Base-by-base conservation (phyloP, 2,113 vertebrate genomes). In the Ptychochromis oligacanthus region DNA sequence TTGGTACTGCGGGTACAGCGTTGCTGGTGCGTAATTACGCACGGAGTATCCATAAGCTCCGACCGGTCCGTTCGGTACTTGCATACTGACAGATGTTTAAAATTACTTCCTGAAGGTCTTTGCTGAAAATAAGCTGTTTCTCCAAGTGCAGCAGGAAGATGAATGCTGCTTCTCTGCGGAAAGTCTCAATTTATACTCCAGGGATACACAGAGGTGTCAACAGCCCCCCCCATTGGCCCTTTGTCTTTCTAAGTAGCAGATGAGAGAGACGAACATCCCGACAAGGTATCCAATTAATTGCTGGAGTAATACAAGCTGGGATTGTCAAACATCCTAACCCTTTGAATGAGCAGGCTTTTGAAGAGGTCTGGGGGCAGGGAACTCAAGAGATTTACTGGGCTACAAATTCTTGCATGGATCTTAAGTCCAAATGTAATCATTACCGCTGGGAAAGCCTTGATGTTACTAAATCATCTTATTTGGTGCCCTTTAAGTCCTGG, bases 241-340 rank as follows among this genome's bases (percentile, higher is more conserved):
- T 96, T 95, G 93, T 96, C 94, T 94, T 95, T 94, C 89, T 93
- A 93, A 94, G 94, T 80, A 93, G 90, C 91, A 95, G 93, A 95
- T 96, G 95, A 96, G 95, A 94, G 94, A 92, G 93, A 83, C 88
- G 93, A 95, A 94, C 93, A 94, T 94, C 92, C 91, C 94, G 88
- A 95, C 94, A 95, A 95, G 92, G 93, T 91, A 94, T 96, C 95
- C 95, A 95, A 96, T 96, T 96, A 96, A 96, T 95, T 95, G 96
- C 95, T 92, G 94, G 92, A 95, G 93, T 94, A 91, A 92, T 95
- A 95, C 95, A 96, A 95, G 93, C 94, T 94, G 95, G 89, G 95
- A 91, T 93, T 95, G 95, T 96, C 95, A 96, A 95, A 95, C 93
- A 95, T 94, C 93, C 94, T 94, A 86, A 91, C 87, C 90, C 94